Conservation (phyloP, 2,113 vertebrate genomes). For the Ranitomeya variabilis region DNA sequence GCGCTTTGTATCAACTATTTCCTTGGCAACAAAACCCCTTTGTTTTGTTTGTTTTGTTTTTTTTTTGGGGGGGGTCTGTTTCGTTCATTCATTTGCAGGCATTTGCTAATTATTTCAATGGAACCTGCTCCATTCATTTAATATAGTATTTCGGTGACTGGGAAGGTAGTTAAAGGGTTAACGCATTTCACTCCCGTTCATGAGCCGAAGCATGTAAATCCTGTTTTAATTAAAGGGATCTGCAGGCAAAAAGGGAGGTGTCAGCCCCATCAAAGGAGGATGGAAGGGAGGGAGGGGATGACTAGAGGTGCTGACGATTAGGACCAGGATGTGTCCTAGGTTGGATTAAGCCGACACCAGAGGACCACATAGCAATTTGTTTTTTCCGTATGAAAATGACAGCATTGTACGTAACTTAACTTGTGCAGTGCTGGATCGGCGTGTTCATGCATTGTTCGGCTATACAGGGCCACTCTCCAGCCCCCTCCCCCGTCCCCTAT, state of each 20-base stretch:
- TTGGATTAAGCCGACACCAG: slow-evolving; percentile 17
- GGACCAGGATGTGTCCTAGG: not conserved
- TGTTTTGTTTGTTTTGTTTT: not conserved
- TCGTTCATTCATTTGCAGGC: not conserved
- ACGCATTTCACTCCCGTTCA: not conserved
- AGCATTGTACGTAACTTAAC: not conserved
- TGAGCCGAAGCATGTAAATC: slow-evolving; percentile 25
- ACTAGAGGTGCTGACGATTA: not conserved
- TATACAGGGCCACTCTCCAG: not conserved
- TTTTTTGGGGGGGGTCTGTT: not conserved
- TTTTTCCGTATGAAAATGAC: not conserved
- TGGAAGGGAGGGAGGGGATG: not conserved
- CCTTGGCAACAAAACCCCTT: not conserved
- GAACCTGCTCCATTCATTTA: not conserved
- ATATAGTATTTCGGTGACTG: not conserved
- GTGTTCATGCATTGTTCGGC: not conserved
- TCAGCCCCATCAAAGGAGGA: not conserved
- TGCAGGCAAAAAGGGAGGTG: not conserved
- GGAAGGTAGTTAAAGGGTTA: slow-evolving; percentile 11
- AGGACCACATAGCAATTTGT: not conserved
- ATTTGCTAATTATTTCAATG: not conserved
- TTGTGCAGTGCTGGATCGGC: not conserved
- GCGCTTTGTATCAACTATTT: not conserved
- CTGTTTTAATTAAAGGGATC: slow-evolving; percentile 47
- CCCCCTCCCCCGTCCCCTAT: not conserved